Conservation (phyloP, 2,113 vertebrate species). For the Copsychus sechellarum region DNA sequence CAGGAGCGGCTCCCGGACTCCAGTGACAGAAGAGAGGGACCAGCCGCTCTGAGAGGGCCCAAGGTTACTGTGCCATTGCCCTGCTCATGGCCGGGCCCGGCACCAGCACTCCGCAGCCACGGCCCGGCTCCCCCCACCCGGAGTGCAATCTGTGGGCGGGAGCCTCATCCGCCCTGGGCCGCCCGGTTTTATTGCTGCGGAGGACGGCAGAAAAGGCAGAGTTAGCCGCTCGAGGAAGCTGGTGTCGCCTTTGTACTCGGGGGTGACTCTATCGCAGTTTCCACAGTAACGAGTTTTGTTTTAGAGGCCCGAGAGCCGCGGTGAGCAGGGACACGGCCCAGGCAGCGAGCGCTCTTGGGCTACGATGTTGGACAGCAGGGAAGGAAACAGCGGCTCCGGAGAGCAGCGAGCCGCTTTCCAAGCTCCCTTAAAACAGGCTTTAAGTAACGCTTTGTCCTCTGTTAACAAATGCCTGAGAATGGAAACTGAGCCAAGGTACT, state of each 20-base stretch:
- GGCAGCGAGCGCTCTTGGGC: no score
- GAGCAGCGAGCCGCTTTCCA: neutral
- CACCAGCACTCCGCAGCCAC: no score
- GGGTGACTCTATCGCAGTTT: neutral
- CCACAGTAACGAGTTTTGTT: neutral
- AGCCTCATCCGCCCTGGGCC: no score
- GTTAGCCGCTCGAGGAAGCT: neutral
- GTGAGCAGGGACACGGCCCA: neutral
- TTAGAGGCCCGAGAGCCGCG: neutral
- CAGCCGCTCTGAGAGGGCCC: no score
- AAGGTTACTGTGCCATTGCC: no score
- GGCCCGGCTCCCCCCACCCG: no score
- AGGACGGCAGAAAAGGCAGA: neutral
- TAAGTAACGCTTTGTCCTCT: neutral
- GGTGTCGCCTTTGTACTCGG: neutral
- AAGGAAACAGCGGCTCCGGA: neutral
- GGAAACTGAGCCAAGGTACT: neutral
- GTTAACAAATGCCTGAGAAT: neutral
- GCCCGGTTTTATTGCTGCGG: no score
- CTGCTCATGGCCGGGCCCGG: no score
- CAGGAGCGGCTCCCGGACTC: neutral
- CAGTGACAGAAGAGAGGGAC: no score
- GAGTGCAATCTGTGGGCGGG: no score
- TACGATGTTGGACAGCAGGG: no score
- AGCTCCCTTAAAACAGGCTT: neutral